These are phyloP conservation scores for Hyaena hyaena DNA, from an alignment of 2,113 vertebrate species.

Conservation along the genomic window DNA sequence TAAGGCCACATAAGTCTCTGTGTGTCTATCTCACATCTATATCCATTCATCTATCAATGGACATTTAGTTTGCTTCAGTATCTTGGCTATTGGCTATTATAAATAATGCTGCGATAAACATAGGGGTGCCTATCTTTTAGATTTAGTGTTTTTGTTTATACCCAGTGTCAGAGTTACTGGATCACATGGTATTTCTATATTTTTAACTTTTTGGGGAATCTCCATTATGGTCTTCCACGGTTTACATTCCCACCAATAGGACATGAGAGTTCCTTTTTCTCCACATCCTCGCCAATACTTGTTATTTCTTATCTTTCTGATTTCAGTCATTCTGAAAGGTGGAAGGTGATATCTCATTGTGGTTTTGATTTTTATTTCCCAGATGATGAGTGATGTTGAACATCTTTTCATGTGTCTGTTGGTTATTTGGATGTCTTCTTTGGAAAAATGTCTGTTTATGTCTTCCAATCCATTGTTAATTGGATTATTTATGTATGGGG, in stretches of 20 bases:
- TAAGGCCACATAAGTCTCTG: background rate
- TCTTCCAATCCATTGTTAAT: background rate
- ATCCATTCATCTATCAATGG: background rate
- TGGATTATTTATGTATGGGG: background rate
- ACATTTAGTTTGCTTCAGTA: background rate
- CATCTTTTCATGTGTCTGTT: background rate
- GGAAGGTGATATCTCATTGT: background rate
- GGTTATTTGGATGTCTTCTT: background rate
- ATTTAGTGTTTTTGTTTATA: background rate
- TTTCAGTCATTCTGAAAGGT: background rate
- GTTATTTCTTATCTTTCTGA: background rate
- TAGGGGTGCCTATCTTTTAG: background rate
- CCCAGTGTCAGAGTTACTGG: background rate
- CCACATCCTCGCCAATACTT: background rate
- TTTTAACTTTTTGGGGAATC: background rate
- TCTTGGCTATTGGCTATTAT: background rate
- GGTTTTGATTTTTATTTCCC: background rate
- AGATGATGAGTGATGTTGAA: background rate
- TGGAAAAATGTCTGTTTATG: background rate
- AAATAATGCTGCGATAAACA: background rate
- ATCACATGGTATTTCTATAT: background rate
- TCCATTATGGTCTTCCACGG: background rate
- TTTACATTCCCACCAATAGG: background rate
- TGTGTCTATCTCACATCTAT: background rate
- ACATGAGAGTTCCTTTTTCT: background rate